Evolutionary conservation across 2,113 vertebrate species (phyloP), one percentile per base, ranked within the genome.

Genomic region (Channa maculata): DNA sequence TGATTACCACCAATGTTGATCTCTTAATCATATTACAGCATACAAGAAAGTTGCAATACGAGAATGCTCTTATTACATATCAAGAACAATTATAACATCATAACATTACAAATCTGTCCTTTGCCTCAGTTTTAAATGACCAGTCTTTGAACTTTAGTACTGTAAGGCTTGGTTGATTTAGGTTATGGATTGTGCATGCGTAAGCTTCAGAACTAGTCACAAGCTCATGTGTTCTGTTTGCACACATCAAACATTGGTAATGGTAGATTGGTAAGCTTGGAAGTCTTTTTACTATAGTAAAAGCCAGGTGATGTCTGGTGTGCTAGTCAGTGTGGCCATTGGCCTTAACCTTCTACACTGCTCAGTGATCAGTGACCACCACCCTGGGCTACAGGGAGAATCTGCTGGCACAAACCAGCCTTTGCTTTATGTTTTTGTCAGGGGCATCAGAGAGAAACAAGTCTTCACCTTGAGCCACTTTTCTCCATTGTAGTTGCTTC

Each of bases 1-100:
- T 94, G 77, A 93, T 94, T 92, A 81, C 48, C 82, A 55, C 38
- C 24, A 41, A 8, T 0, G 9, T 15, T 79, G 75, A 86, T 88
- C 86, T 51, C 77, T 50, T 50, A 39, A 65, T 84, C 72, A 83
- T 79, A 68, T 46, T 43, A 36, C 36, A 71, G 36, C 14, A 45
- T 67, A 63, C 72, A 50, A 51, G 61, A 80, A 75, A 58, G 24
- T 61, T 49, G 59, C 60, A 82, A 77, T 62, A 46, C 37, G 7
- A 13, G 36, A 5, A 14, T 15, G 8, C 33, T 71, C 84, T 87
- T 82, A 88, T 82, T 45, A 54, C 75, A 65, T 36, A 15, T 24
- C 41, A 64, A 24, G 24, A 24, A 24, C 24, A 24, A 24, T 24
- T 24, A 24, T 24, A 24, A 24, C 24, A 24, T 24, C 24, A 24